Percentiles rank a stretch among this genome's conserved stretches.
phyloP scores from a whole-genome alignment of 2,888 invertebrate species.

The Lacanobia oleracea region DNA sequence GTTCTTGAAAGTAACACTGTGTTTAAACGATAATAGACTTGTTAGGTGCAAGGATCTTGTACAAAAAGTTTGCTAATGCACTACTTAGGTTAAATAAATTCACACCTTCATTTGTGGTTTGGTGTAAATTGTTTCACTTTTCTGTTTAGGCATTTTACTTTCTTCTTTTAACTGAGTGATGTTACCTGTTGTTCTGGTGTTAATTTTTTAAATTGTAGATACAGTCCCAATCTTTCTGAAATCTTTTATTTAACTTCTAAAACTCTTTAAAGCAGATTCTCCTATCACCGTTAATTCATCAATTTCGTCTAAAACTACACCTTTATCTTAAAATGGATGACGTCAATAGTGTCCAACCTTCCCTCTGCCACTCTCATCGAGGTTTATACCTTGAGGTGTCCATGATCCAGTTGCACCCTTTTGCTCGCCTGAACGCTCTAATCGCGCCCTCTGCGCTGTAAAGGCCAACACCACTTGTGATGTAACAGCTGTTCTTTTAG shows the following conservation, averaged over 20 bases:
- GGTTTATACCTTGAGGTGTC: slow-evolving; percentile 54
- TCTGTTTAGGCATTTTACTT: slow-evolving; percentile 14
- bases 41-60: slow-evolving; percentile 43
- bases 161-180: not conserved
- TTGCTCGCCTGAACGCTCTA: slow-evolving; percentile 50
- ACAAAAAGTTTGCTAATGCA: slow-evolving; percentile 55
- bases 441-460: slow-evolving; percentile 39
- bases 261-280: not conserved
- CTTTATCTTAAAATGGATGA: slow-evolving; percentile 38
- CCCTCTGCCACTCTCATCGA: slow-evolving; percentile 28
- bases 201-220: not conserved
- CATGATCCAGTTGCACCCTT: slow-evolving; percentile 63
- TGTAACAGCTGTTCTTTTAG: slow-evolving; percentile 29
- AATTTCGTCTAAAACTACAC: slow-evolving; percentile 1
- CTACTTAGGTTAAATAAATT: slow-evolving; percentile 43
- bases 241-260: not conserved
- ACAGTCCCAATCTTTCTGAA: too few species aligned
- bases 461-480: slow-evolving; percentile 48
- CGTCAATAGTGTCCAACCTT: slow-evolving; percentile 46
- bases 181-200: slow-evolving; percentile 11
- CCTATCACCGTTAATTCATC: not conserved
- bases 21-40: slow-evolving; percentile 55
- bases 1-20: slow-evolving; percentile 57
- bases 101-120: slow-evolving; percentile 33
- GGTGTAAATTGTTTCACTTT: slow-evolving; percentile 41